Conservation (phyloP, 2,888 invertebrate species). For the Pediacus dermestoides region DNA sequence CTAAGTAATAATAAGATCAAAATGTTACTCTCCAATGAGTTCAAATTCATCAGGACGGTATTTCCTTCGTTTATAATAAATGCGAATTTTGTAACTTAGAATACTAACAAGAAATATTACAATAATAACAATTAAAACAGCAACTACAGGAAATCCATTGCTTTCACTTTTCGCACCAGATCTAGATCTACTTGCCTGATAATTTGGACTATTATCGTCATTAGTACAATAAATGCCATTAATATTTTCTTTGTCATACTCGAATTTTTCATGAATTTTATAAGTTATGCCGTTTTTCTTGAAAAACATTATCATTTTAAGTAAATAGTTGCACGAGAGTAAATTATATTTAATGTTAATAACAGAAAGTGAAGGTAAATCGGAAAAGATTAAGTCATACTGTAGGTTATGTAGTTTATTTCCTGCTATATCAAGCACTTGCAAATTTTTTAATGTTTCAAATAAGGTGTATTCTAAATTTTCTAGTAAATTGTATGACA, state of each 20-base stretch:
- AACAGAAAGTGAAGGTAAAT: slow-evolving; percentile 36
- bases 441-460: slow-evolving; percentile 34
- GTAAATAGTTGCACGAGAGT: slow-evolving; percentile 40
- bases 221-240: slow-evolving; percentile 44
- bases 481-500: slow-evolving; percentile 40
- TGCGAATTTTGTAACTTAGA: slow-evolving; percentile 28
- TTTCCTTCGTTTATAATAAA: slow-evolving; percentile 35
- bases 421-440: slow-evolving; percentile 38
- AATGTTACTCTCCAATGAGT: slow-evolving; percentile 31
- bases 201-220: slow-evolving; percentile 7
- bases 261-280: slow-evolving; percentile 36
- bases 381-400: slow-evolving; percentile 38
- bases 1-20: not conserved
- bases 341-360: slow-evolving; percentile 42
- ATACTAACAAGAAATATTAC: slow-evolving; percentile 2
- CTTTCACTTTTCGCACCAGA: slow-evolving; percentile 18
- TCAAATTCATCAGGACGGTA: slow-evolving; percentile 42
- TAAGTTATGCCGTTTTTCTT: slow-evolving; percentile 36
- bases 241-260: slow-evolving; percentile 41
- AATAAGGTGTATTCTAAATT: slow-evolving; percentile 35
- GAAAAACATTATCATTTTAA: slow-evolving; percentile 40
- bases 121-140: slow-evolving; percentile 24
- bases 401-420: slow-evolving; percentile 41
- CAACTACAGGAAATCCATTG: slow-evolving; percentile 12
- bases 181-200: slow-evolving; percentile 18